Base-by-base conservation (phyloP, 1,140 invertebrate genomes). In the Drosophila gunungcola region DNA sequence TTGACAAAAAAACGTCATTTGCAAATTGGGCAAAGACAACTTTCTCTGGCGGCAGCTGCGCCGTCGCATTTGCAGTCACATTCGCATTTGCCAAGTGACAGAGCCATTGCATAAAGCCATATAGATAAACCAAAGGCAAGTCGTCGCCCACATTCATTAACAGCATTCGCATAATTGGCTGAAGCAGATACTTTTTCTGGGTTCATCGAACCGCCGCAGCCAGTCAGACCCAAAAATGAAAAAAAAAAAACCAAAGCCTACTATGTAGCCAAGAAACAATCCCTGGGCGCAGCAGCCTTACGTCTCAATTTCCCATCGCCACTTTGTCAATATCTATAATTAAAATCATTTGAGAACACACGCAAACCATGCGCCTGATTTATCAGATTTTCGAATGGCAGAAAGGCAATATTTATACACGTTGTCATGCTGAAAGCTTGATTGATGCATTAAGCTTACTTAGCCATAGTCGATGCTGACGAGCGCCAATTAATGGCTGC, bases 1-100 rank as follows among this genome's bases (percentile, higher is more conserved):
- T 89, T 89, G 85, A 89, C 85, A 89, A 89, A 89, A 86, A 89
- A 89, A 89, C 84, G 84, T 89, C 84, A 89, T 89, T 89, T 89
- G 84, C 84, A 89, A 89, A 89, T 89, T 89, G 84, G 84, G 84
- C 83, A 89, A 89, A 89, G 80, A 89, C 84, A 89, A 89, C 84
- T 89, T 89, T 89, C 84, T 89, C 84, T 86, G 29, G 29, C 88
- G 82, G 74, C 83, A 79, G 83, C 82, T 73, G 82, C 69, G 41
- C 29, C 55, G 45, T 21, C 51, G 62, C 62, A 53, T 46, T 70
- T 61, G 57, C 56, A 85, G 68, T 75, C 60, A 38, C 74, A 64
- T 67, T 65, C 41, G 68, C 60, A 86, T 67, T 80, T 65, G 76
- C 70, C 64, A 52, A 65, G 60, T 65, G 56, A 46, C 68, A 51